Evolutionary conservation across 1,140 invertebrate species (phyloP), one percentile per base, ranked within the genome.

Genomic region (Drosophila melanogaster): DNA sequence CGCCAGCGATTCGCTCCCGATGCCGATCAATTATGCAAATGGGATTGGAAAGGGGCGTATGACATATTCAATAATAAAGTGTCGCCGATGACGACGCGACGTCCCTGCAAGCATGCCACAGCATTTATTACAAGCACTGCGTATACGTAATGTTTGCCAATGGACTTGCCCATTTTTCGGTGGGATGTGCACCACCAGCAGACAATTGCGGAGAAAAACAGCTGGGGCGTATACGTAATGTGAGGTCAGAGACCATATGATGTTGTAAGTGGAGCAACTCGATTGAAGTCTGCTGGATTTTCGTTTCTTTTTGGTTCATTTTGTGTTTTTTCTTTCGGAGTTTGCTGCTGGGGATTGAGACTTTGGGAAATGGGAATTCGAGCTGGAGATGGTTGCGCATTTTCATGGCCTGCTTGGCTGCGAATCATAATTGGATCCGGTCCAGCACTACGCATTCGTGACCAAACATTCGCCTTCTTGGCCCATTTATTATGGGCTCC

Each of bases 21-120:
- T 81, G 83, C 73, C 81, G 81, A 86, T 85, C 81, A 85, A 85
- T 86, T 85, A 85, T 85, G 81, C 83, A 85, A 85, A 85, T 85
- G 81, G 59, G 77, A 67, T 65, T 67, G 61, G 37, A 14, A 7
- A 5, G 19, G 40, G 44, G 15, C 26, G 46, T 12, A 19, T 62
- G 78, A 81, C 74, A 78, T 81, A 85, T 86, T 86, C 81, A 86
- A 85, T 85, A 85, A 86, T 85, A 85, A 85, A 85, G 81, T 85
- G 78, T 58, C 81, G 64, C 73, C 81, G 67, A 66, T 84, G 77
- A 73, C 62, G 43, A 62, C 37, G 62, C 37, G 62, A 14, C 37
- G 62, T 54, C 47, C 50, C 64, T 59, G 77, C 81, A 85, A 71
- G 83, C 81, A 89, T 86, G 81, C 62, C 81, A 40, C 65, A 66